These are phyloP conservation scores for Gobio gobio DNA, from an alignment of 2,113 vertebrate genomes.

Conservation along the genomic window DNA sequence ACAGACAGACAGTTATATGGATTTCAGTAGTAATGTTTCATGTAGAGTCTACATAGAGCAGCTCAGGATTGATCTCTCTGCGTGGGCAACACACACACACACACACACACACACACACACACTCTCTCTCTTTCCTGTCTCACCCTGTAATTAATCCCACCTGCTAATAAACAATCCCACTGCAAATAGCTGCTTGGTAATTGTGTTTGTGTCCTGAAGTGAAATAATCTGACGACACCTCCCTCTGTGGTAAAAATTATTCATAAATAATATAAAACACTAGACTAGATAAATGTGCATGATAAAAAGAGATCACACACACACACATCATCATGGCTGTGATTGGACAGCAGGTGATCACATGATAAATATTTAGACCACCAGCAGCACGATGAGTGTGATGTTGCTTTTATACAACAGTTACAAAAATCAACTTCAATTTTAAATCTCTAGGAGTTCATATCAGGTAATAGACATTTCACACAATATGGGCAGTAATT, in stretches of 20 bases:
- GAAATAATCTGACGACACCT: not conserved
- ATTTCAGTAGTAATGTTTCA: not conserved
- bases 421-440: not conserved
- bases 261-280: not conserved
- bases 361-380: not conserved
- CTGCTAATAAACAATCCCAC: conserved; percentile 31
- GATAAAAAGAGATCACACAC: not conserved
- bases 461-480: not conserved
- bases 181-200: conserved; percentile 22
- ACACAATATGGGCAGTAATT: not conserved
- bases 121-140: not conserved
- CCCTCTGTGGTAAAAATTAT: not conserved
- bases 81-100: not conserved
- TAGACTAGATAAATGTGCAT: not conserved
- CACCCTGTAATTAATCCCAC: conserved; percentile 21
- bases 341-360: not conserved
- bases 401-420: not conserved
- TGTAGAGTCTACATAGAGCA: not conserved
- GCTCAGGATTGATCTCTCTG: conserved; percentile 16
- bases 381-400: too few relatives aligned
- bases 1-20: not conserved
- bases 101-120: too few relatives aligned
- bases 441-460: not conserved
- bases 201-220: conserved; percentile 6
- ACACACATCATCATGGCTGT: not conserved